phyloP scores from a whole-genome alignment of 2,888 invertebrate genomes.

The Dynastes tityus region DNA sequence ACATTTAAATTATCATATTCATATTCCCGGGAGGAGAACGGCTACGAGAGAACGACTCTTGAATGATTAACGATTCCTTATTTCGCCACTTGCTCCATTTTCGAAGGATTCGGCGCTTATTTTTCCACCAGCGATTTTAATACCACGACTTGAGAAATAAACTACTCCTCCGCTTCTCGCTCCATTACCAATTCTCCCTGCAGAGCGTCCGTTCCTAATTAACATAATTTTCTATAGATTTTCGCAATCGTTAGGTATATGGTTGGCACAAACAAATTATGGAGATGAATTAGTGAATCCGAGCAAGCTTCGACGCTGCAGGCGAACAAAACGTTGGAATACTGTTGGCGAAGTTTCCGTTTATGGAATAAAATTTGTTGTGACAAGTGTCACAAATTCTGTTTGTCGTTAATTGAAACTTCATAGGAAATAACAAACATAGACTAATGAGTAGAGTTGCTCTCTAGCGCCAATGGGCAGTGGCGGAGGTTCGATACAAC shows the following conservation, averaged over 20 bases:
- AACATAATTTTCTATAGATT: slow-evolving; percentile 31
- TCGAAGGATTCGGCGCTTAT: slow-evolving; percentile 36
- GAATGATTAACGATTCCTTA: slow-evolving; percentile 47
- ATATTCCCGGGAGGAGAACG: slow-evolving; percentile 31
- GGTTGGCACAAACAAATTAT: slow-evolving; percentile 12
- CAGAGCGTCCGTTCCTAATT: slow-evolving; percentile 21
- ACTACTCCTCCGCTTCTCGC: slow-evolving; percentile 20
- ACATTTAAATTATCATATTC: slow-evolving; percentile 46
- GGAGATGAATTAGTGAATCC: background rate
- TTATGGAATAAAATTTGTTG: background rate
- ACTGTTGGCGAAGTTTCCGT: background rate
- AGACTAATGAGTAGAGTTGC: too few species aligned
- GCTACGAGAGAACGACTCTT: slow-evolving; percentile 30
- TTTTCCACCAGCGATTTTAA: slow-evolving; percentile 37
- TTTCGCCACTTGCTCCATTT: slow-evolving; percentile 43
- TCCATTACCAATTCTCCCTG: slow-evolving; percentile 29
- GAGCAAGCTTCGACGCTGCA: background rate
- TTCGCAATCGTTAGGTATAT: background rate
- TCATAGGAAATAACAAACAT: too few species aligned
- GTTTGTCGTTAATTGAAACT: too few species aligned
- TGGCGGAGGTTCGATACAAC: too few species aligned
- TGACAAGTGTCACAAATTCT: too few species aligned
- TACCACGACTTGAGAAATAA: slow-evolving; percentile 30
- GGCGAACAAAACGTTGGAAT: background rate
- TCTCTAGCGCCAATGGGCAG: too few species aligned